Evolutionary conservation across 1,140 invertebrate species (phyloP).

Genomic region (Drosophila ogumai): DNA sequence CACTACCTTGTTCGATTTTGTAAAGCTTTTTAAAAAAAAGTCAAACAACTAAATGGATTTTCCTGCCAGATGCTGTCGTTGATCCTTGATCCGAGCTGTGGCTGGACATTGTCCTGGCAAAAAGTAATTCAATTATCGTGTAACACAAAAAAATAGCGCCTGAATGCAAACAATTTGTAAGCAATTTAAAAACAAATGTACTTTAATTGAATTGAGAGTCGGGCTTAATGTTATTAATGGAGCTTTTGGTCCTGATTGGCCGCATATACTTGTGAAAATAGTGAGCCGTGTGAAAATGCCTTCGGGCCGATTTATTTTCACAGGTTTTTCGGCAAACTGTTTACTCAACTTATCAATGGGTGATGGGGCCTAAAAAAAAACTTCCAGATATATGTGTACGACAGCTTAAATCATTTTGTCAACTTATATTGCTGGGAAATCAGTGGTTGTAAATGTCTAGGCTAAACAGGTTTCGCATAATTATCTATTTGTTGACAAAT

Average conservation of each 20-base stretch:
- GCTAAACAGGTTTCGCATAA: slow-evolving; percentile 9
- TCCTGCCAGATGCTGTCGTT: slow-evolving; percentile 24
- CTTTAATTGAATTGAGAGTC: slow-evolving; percentile 72
- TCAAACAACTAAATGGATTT: slow-evolving; percentile 42
- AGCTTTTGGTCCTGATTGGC: slow-evolving; percentile 45
- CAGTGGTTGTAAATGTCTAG: background rate
- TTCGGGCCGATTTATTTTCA: slow-evolving; percentile 1
- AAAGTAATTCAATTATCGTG: slow-evolving; percentile 71
- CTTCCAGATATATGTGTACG: no score
- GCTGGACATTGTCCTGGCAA: slow-evolving; percentile 45
- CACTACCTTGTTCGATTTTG: slow-evolving; percentile 1
- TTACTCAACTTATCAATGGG: slow-evolving; percentile 11
- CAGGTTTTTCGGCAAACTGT: background rate
- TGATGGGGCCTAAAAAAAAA: background rate
- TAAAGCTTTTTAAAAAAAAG: slow-evolving; percentile 10
- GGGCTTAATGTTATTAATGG: slow-evolving; percentile 59
- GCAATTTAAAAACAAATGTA: slow-evolving; percentile 71
- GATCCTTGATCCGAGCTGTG: slow-evolving; percentile 51
- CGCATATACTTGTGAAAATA: slow-evolving; percentile 18
- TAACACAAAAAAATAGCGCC: slow-evolving; percentile 45
- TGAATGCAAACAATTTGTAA: slow-evolving; percentile 62
- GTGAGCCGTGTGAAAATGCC: background rate
- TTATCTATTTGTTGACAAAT: slow-evolving; percentile 56
- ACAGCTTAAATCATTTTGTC: background rate
- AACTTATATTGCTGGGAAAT: background rate